These are phyloP conservation scores for Meriones unguiculatus DNA, from an alignment of 2,113 vertebrate genomes.

Conservation along the genomic window DNA sequence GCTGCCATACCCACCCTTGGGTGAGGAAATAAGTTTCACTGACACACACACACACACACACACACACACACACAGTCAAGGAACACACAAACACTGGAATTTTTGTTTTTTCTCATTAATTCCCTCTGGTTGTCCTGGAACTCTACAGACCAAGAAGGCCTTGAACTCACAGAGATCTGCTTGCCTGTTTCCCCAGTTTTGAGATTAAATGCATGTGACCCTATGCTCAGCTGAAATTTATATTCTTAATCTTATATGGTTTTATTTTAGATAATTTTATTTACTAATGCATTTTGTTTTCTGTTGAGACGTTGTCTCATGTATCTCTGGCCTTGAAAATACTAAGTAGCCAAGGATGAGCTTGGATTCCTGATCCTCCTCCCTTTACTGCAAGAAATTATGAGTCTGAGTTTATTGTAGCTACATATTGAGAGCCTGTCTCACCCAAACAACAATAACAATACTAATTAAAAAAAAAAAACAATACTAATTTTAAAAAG, in stretches of 20 bases:
- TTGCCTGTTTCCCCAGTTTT: background rate
- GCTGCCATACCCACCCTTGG: background rate
- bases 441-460: background rate
- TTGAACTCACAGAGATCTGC: background rate
- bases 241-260: slow-evolving; percentile 9
- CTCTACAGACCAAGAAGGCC: background rate
- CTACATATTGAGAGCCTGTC: background rate
- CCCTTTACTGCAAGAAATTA: background rate
- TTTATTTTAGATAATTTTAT: slow-evolving; percentile 40
- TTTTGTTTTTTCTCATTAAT: background rate
- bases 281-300: slow-evolving; percentile 11
- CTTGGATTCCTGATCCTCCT: background rate
- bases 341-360: too few species aligned
- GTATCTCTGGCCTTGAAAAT: background rate
- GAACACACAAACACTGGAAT: too few species aligned
- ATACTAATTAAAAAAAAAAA: background rate
- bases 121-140: background rate
- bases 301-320: background rate
- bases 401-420: background rate
- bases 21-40: background rate
- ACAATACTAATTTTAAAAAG: background rate
- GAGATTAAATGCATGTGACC: background rate
- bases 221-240: background rate
- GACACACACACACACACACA: background rate
- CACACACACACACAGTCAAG: background rate